phyloP scores from a whole-genome alignment of 2,797 vertebrate species.

The Margarornis squamiger region DNA sequence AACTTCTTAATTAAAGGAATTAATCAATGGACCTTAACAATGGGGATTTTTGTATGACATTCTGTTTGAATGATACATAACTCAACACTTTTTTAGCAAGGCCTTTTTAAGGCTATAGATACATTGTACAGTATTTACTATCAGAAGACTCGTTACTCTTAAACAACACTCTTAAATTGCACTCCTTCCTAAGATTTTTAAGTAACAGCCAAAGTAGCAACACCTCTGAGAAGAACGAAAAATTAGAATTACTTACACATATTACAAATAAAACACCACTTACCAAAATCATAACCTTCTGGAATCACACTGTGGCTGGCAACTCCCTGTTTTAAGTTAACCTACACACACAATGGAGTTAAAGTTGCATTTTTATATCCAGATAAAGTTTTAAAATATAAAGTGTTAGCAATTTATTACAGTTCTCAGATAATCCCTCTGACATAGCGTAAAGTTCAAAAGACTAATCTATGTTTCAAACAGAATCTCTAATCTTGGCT shows the following conservation, averaged over 20 bases:
- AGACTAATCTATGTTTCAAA: not conserved
- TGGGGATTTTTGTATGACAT: not conserved
- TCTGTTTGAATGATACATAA: not conserved
- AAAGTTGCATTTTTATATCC: not conserved
- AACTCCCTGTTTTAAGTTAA: conserved; percentile 84
- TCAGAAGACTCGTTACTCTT: not conserved
- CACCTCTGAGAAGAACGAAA: not conserved
- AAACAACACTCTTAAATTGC: not conserved
- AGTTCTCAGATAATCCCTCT: not conserved
- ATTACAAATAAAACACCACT: conserved; percentile 63
- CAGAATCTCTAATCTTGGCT: not conserved
- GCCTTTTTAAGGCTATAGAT: not conserved
- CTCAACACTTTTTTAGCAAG: not conserved
- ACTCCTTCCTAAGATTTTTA: not conserved
- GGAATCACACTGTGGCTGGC: conserved; percentile 74
- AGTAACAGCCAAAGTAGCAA: not conserved
- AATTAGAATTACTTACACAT: not conserved
- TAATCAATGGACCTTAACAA: not conserved
- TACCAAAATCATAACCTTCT: conserved; percentile 87
- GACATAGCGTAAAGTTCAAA: not conserved
- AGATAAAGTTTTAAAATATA: not conserved
- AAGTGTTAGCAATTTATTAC: not conserved
- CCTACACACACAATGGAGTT: conserved; percentile 69
- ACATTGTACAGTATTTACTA: not conserved
- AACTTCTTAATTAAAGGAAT: not conserved